A percentile compares a stretch with the other conserved stretches of the same genome.
Conservation (phyloP, 2,797 vertebrate genomes). For the Phoxinus dragarum region DNA sequence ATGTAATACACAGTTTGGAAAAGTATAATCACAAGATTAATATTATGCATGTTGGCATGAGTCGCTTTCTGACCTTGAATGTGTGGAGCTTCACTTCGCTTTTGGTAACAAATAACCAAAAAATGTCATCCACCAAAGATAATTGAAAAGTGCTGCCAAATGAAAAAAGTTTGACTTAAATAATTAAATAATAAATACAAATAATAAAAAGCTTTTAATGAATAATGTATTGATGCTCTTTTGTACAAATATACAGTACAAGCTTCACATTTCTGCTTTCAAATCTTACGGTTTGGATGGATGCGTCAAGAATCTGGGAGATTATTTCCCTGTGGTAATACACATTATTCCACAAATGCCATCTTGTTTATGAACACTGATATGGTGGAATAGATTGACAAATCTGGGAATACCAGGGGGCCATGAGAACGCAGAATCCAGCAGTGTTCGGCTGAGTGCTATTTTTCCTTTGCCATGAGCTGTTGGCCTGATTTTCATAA, state of each 20-base stretch:
- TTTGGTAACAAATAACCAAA: background rate
- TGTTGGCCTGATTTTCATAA: conserved; percentile 24
- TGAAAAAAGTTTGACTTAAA: background rate
- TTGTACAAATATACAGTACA: background rate
- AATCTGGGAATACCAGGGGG: background rate
- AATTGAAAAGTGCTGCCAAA: background rate
- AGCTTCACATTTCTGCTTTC: background rate
- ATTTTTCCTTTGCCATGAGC: conserved; percentile 9
- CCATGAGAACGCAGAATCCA: background rate
- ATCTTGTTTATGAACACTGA: background rate
- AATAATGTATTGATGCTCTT: background rate
- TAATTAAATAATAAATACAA: background rate
- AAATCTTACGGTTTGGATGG: background rate
- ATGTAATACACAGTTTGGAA: background rate
- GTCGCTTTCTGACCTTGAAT: background rate
- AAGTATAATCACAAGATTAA: background rate
- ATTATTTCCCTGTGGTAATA: background rate
- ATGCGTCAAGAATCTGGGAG: background rate
- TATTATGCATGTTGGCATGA: background rate
- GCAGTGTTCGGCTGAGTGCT: background rate
- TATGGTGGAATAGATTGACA: background rate
- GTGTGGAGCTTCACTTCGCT: background rate
- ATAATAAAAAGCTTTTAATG: background rate
- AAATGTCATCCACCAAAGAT: background rate
- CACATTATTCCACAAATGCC: background rate